Evolutionary conservation across 35 echinoderm and acorn worm genomes (phyloP), one percentile per base, ranked within the genome.

Genomic region (Apostichopus californicus): DNA sequence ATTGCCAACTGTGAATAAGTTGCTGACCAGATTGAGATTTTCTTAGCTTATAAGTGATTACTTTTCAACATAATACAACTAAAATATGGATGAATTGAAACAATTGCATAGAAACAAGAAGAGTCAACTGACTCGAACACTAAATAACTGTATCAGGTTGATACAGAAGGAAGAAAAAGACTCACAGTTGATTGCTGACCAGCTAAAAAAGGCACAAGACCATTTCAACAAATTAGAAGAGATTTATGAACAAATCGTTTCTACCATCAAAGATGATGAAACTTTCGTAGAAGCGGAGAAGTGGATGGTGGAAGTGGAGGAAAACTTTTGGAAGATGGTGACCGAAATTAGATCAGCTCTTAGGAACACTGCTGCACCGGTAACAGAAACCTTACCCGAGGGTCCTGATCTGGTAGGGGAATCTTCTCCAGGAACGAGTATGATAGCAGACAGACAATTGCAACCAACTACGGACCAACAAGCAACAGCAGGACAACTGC

Each of bases 291-390:
- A 11, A 59, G 54, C 10, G 21, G 83, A 86, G 59, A 20, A 86
- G 17, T 86, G 83, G 83, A 86, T 86, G 83, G 55, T 23, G 17
- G 83, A 26, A 64, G 83, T 86, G 20, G 83, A 86, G 59, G 5
- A 86, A 6, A 86, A 59, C 4, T 86, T 60, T 86, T 86, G 83
- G 83, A 11, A 60, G 59, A 21, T 59, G 59, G 59, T 64, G 59
- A 9, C 56, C 8, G 23, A 86, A 21, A 23, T 86, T 86, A 86
- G 56, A 23, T 11, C 56, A 20, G 55, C 13, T 9, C 22, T 86
- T 9, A 20, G 59, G 13, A 57, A 9, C 11, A 60, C 21, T n/a
- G 11, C 25, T 60, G 59, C 58, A 12, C 8, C 58, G 12, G 58
- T 61, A 12, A 8, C 58, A 61, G 58, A 9, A 12, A 61, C 7